A percentile compares a stretch with the other conserved stretches of the same genome.
Evolutionary conservation across 2,797 vertebrate genomes (phyloP).

Genomic region (Pseudotriccus pelzelni): DNA sequence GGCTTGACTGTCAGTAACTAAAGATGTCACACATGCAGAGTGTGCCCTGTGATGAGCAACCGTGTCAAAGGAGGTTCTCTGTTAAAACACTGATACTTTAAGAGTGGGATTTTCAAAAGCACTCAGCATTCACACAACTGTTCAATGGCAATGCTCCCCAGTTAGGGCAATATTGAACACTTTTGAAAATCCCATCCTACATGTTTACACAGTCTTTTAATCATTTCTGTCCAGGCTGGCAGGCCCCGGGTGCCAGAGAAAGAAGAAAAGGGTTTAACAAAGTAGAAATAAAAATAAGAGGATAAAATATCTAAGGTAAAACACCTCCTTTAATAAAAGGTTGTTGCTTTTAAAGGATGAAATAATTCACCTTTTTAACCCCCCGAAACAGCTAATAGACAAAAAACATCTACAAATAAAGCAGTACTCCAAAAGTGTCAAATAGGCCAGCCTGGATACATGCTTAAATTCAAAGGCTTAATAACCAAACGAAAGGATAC

Average conservation of each 20-base stretch:
- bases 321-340: slow-evolving; percentile 32
- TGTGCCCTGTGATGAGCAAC: slow-evolving; percentile 59
- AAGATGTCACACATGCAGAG: slow-evolving; percentile 69
- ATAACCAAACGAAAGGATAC: slow-evolving; percentile 50
- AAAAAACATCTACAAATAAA: slow-evolving; percentile 17
- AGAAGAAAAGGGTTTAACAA: slow-evolving; percentile 56
- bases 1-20: slow-evolving; percentile 62
- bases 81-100: slow-evolving; percentile 68
- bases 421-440: neutral
- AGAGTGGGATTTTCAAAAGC: slow-evolving; percentile 68
- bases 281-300: slow-evolving; percentile 60
- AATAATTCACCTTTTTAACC: slow-evolving; percentile 27
- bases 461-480: slow-evolving; percentile 1
- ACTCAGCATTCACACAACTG: slow-evolving; percentile 59
- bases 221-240: slow-evolving; percentile 62
- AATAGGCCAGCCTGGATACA: neutral
- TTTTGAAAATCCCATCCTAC: slow-evolving; percentile 70
- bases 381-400: neutral
- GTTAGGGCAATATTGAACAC: slow-evolving; percentile 60
- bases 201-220: slow-evolving; percentile 68
- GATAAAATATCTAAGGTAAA: slow-evolving; percentile 8
- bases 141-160: slow-evolving; percentile 56
- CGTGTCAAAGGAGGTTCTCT: slow-evolving; percentile 60
- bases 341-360: neutral
- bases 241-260: slow-evolving; percentile 38